Evolutionary conservation across 2,888 invertebrate species (phyloP).

Genomic region (Meloe dianella): DNA sequence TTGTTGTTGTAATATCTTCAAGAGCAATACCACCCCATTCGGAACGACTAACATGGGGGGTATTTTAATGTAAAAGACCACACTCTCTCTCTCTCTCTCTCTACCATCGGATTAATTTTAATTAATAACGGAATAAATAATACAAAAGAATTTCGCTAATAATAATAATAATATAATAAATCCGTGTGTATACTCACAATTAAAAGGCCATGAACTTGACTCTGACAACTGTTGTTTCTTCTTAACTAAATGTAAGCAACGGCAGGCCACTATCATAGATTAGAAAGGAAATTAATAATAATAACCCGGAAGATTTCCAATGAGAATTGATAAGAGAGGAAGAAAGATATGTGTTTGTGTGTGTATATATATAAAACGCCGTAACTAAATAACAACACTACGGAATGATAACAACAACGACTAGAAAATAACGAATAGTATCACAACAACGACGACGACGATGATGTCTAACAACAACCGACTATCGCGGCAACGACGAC

Average conservation of each 20-base stretch:
- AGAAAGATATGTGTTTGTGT: no score
- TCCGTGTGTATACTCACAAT: not conserved
- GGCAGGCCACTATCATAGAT: not conserved
- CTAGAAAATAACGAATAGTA: not conserved
- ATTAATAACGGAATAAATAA: no score
- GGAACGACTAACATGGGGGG: not conserved
- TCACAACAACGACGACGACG: not conserved
- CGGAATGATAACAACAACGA: not conserved
- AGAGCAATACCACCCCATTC: not conserved
- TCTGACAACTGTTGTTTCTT: not conserved
- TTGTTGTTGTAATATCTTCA: not conserved
- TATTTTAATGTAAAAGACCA: not conserved
- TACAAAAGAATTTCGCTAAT: no score
- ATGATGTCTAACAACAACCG: conserved; percentile 15
- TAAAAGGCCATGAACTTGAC: conserved; percentile 5
- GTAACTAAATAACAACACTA: not conserved
- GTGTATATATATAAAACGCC: not conserved
- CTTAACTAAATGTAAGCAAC: not conserved
- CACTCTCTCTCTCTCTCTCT: no score
- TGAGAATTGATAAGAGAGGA: not conserved
- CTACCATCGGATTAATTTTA: no score
- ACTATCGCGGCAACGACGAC: conserved; percentile 19
- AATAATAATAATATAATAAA: no score
- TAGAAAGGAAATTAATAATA: not conserved
- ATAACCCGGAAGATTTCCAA: not conserved